Conservation (phyloP, 1,140 invertebrate species). For the Hylaeus anthracinus region DNA sequence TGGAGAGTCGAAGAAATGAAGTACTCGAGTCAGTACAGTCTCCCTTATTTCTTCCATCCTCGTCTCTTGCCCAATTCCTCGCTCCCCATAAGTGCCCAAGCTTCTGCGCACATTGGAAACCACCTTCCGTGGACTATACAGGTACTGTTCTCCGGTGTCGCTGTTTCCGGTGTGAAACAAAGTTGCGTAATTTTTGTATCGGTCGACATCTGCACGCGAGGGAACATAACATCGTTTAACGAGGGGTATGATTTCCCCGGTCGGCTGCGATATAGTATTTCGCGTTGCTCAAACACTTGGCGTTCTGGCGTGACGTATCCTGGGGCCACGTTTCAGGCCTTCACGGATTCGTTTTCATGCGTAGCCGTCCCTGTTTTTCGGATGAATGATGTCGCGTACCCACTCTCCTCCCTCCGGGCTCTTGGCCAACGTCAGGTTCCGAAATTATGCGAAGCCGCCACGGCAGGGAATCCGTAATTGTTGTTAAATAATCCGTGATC, state of each 20-base stretch:
- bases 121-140: too few relatives aligned
- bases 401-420: background rate
- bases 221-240: constrained; percentile 1
- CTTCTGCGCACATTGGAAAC: too few relatives aligned
- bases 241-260: background rate
- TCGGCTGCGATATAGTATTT: constrained; percentile 42
- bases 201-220: constrained; percentile 25
- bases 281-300: constrained; percentile 23
- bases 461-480: background rate
- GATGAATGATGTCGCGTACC: background rate
- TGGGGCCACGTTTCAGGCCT: background rate
- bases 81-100: too few relatives aligned
- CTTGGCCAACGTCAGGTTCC: background rate
- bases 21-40: too few relatives aligned
- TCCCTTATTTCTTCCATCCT: too few relatives aligned
- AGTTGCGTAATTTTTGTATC: constrained; percentile 46
- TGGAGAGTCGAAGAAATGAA: too few relatives aligned
- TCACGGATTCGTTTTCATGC: background rate
- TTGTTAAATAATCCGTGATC: constrained; percentile 5
- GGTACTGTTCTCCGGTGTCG: too few relatives aligned
- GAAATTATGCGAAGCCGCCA: background rate
- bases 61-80: too few relatives aligned
- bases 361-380: background rate
- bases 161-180: constrained; percentile 37
- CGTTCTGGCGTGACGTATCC: constrained; percentile 14